Evolutionary conservation across 2,113 vertebrate genomes (phyloP).

Genomic region (Carassius auratus): DNA sequence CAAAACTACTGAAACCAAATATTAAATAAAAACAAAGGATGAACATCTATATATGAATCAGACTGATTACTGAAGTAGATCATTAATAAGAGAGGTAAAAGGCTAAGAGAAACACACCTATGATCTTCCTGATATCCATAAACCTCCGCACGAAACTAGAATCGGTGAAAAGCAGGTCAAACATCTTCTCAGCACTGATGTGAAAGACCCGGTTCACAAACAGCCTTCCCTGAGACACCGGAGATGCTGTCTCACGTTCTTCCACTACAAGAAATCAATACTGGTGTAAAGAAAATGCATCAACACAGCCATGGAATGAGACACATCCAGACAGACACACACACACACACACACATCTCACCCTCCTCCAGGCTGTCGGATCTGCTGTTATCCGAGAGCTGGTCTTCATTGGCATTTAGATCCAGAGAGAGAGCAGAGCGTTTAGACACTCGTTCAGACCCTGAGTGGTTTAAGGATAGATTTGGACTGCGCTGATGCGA

Average conservation of each 20-base stretch:
- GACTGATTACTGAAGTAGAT: not conserved
- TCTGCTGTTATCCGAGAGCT: slow-evolving; percentile 80
- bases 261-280: slow-evolving; percentile 68
- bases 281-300: not conserved
- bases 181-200: slow-evolving; percentile 92
- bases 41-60: not conserved
- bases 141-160: slow-evolving; percentile 88
- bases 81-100: not conserved
- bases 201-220: slow-evolving; percentile 89
- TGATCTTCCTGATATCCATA: slow-evolving; percentile 83
- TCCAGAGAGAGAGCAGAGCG: slow-evolving; percentile 79
- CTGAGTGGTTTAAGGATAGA: slow-evolving; percentile 69
- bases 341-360: slow-evolving; percentile 62
- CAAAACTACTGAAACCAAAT: not conserved
- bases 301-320: not conserved
- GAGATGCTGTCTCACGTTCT: slow-evolving; percentile 73
- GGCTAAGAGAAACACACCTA: slow-evolving; percentile 71
- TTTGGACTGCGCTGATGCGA: slow-evolving; percentile 69
- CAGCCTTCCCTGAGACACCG: slow-evolving; percentile 82
- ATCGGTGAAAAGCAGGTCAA: slow-evolving; percentile 92
- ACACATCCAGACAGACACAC: not conserved
- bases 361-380: slow-evolving; percentile 86
- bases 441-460: slow-evolving; percentile 65
- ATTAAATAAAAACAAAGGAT: not conserved
- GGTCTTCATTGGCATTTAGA: slow-evolving; percentile 85